Evolutionary conservation across 2,797 vertebrate genomes (phyloP), one percentile per base, ranked within the genome.

Genomic region (Paguma larvata): DNA sequence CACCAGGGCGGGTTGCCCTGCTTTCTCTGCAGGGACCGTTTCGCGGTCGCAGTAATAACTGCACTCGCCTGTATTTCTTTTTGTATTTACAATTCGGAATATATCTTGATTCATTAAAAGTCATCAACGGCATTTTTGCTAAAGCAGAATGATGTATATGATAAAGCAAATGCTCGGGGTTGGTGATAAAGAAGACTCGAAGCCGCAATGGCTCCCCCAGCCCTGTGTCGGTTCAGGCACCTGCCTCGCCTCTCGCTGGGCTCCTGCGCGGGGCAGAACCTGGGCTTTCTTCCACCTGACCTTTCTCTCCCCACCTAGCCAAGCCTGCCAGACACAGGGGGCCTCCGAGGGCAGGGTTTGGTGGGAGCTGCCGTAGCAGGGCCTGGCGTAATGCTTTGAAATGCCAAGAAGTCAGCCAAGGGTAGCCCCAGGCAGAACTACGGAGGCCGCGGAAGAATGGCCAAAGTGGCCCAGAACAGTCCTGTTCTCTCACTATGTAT

Each of bases 311-410:
- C 23, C 5, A 59, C 16, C 2, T 44, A n/a, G 10, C 70, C 32
- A 12, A 9, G 2, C 46, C 32, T 56, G 0, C 2, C 0, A 4
- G 23, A 70, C 53, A 7, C 48, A 34, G 5, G 59, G 67, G 30
- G 8, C 14, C 0, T 4, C 1, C 18, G 27, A n/a, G 53, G n/a
- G 6, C 19, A 21, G 12, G 41, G 1, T 32, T 62, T 44, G 4
- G 9, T 27, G 12, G 27, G 59, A 75, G 2, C n/a, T 68, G 38
- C 32, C 44, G 30, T 21, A 11, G 1, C 48, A 25, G 13, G n/a
- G 12, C 1, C 9, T 18, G 1, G 3, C 6, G 18, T 7, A 6
- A 30, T 67, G 30, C 62, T 63, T 62, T 48, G 16, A n/a, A 18
- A 32, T 63, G 4, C 78, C 13, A 4, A 25, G 21, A 70, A 48